A percentile compares a stretch with the other conserved stretches of the same genome.
These are phyloP conservation scores for Cheilosia variabilis DNA, from an alignment of 2,888 invertebrate genomes.

Conservation along the genomic window DNA sequence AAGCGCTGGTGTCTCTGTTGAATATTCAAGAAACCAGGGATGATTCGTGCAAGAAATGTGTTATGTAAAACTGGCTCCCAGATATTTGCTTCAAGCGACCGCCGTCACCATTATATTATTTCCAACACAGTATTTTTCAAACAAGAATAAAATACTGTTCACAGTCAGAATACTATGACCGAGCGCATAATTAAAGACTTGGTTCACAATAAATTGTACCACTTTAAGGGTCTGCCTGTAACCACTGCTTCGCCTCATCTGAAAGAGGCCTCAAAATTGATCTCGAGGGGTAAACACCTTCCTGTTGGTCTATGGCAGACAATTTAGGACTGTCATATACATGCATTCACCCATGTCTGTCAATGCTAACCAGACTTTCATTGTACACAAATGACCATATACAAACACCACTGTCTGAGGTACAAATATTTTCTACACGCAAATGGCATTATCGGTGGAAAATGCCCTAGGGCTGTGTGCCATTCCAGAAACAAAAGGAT, in stretches of 20 bases:
- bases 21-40: too few relatives aligned
- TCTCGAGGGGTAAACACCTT: background rate
- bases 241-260: background rate
- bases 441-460: constrained; percentile 1
- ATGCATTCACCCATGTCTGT: background rate
- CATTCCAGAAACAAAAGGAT: background rate
- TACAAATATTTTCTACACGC: background rate
- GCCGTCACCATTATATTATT: too few relatives aligned
- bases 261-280: background rate
- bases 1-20: too few relatives aligned
- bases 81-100: too few relatives aligned
- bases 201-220: too few relatives aligned
- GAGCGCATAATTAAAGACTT: too few relatives aligned
- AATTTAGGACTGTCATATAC: background rate
- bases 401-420: background rate
- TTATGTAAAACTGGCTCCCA: too few relatives aligned
- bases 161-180: too few relatives aligned
- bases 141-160: too few relatives aligned
- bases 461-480: background rate
- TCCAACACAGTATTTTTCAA: too few relatives aligned
- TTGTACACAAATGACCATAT: background rate
- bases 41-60: too few relatives aligned
- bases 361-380: background rate
- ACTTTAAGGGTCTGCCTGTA: too few relatives aligned
- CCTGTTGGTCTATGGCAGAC: background rate